Percentiles rank a stretch among this genome's conserved stretches.
Conservation (phyloP, 2,888 invertebrate species). For the Carterocephalus palaemon region DNA sequence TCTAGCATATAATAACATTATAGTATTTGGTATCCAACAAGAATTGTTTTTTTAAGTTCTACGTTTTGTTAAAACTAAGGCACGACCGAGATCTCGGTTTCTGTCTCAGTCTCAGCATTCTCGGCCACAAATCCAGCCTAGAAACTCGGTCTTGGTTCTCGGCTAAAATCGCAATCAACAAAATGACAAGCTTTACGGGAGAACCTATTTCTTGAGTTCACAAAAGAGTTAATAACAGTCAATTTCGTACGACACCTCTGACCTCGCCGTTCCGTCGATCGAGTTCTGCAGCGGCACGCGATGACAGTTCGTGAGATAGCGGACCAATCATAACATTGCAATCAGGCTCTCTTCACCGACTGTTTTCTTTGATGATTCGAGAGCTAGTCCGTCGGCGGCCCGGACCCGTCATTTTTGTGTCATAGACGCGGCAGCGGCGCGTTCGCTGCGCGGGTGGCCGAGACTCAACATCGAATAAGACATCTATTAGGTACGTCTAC, state of each 20-base stretch:
- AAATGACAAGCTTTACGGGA: too few species aligned
- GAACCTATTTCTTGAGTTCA: too few species aligned
- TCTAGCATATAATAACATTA: too few species aligned
- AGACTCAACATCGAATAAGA: conserved; percentile 18
- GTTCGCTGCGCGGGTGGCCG: conserved; percentile 53
- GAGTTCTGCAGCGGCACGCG: conserved; percentile 30
- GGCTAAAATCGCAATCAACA: too few species aligned
- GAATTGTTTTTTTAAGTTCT: too few species aligned
- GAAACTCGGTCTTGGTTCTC: too few species aligned
- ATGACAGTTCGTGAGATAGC: conserved; percentile 47
- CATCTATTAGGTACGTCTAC: conserved; percentile 10
- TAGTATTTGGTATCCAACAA: too few species aligned
- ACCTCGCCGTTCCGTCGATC: conserved; percentile 18
- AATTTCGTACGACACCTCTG: conserved; percentile 13
- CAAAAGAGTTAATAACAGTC: too few species aligned
- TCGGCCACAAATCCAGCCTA: too few species aligned
- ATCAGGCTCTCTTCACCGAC: conserved; percentile 61
- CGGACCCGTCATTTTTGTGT: conserved; percentile 47
- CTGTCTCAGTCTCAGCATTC: too few species aligned
- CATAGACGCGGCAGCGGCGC: conserved; percentile 34
- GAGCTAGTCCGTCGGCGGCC: conserved; percentile 41
- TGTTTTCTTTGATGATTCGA: conserved; percentile 66
- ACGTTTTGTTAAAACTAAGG: too few species aligned
- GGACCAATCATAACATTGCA: conserved; percentile 54
- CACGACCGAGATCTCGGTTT: too few species aligned